Conservation (phyloP, 2,888 invertebrate species). For the Epistrophella euchroma region DNA sequence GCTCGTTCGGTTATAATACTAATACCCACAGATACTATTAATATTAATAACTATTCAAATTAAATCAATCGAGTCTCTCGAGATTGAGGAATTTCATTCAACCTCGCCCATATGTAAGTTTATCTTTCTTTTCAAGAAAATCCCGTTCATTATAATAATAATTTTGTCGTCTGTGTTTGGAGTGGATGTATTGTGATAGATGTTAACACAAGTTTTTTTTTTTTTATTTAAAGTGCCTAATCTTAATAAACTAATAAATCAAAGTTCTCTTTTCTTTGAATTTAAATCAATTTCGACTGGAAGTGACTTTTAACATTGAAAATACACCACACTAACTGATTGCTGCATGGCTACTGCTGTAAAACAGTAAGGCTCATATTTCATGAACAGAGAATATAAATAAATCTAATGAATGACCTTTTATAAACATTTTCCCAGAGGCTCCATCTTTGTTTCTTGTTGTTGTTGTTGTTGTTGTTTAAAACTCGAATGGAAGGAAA, state of each 20-base stretch:
- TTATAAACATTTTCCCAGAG: neutral
- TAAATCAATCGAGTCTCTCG: slow-evolving; percentile 44
- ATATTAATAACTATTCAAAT: slow-evolving; percentile 68
- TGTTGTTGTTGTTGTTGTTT: neutral
- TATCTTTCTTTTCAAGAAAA: slow-evolving; percentile 16
- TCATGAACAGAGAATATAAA: slow-evolving; percentile 22
- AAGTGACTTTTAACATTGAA: slow-evolving; percentile 50
- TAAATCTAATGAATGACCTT: slow-evolving; percentile 31
- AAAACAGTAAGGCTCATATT: slow-evolving; percentile 31
- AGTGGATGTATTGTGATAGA: neutral
- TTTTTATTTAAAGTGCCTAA: slow-evolving; percentile 27
- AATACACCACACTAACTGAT: slow-evolving; percentile 29
- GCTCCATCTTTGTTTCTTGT: neutral
- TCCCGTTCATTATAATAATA: neutral
- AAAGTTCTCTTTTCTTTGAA: slow-evolving; percentile 35
- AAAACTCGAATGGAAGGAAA: slow-evolving; percentile 1
- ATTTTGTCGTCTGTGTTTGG: neutral
- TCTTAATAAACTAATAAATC: slow-evolving; percentile 62
- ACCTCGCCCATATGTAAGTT: slow-evolving; percentile 19
- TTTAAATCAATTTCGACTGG: slow-evolving; percentile 8
- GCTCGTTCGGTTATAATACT: slow-evolving; percentile 10
- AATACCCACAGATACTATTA: neutral
- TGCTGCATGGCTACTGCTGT: neutral
- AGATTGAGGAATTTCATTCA: slow-evolving; percentile 52
- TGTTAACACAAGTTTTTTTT: neutral